Conservation (phyloP, 2,797 vertebrate genomes). For the Typhlichthys subterraneus region DNA sequence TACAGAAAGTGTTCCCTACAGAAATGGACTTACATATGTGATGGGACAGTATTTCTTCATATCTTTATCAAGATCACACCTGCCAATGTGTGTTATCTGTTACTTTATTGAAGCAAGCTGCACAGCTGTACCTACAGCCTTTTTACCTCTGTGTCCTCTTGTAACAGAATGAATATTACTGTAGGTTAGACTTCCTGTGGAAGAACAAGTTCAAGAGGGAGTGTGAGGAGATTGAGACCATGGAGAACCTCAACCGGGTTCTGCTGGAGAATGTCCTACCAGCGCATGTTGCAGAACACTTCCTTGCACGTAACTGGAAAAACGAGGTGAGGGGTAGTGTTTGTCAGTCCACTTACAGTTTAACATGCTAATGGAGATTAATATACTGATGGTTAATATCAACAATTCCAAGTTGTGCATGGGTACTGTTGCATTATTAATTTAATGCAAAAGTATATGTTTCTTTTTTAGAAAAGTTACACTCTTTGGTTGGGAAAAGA, state of each 20-base stretch:
- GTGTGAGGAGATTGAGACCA: slow-evolving; percentile 98
- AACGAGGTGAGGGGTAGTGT: slow-evolving; percentile 83
- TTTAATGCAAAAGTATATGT: no score
- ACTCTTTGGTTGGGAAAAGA: no score
- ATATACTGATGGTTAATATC: no score
- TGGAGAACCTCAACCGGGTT: slow-evolving; percentile 97
- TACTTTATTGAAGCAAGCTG: slow-evolving; percentile 63
- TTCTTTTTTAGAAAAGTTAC: no score
- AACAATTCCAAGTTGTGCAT: no score
- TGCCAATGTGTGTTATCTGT: slow-evolving; percentile 36
- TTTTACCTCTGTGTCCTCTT: slow-evolving; percentile 96
- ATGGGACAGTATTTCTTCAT: background rate
- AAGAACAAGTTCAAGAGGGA: slow-evolving; percentile 99
- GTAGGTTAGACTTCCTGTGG: slow-evolving; percentile 99
- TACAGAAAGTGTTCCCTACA: no score
- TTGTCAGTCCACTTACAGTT: no score
- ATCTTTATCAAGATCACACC: slow-evolving; percentile 6
- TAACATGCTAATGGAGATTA: no score
- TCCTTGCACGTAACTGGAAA: slow-evolving; percentile 94
- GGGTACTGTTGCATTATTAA: no score
- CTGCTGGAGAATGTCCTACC: slow-evolving; percentile 96
- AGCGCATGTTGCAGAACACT: slow-evolving; percentile 95
- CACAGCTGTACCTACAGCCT: slow-evolving; percentile 85
- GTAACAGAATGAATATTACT: slow-evolving; percentile 88
- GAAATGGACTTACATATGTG: no score